Conservation (phyloP, 2,113 vertebrate species). For the Romanogobio albipinnatus region DNA sequence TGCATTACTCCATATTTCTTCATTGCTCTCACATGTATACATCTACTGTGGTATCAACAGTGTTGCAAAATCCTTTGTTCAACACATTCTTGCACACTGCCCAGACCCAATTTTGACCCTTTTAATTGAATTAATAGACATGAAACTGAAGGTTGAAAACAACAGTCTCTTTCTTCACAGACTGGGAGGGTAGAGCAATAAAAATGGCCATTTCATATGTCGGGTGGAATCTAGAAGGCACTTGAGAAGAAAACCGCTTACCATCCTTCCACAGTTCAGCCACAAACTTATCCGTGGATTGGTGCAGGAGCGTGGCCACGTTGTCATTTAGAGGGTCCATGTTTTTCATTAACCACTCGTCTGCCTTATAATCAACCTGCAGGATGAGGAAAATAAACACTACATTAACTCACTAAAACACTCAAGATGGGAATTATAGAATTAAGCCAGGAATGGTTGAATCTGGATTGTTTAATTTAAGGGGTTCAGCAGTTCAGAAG, state of each 20-base stretch:
- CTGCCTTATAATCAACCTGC: constrained; percentile 98
- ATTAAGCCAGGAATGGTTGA: neutral
- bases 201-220: neutral
- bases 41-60: neutral
- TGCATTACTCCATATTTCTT: neutral
- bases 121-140: neutral
- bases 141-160: constrained; percentile 12
- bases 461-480: constrained; percentile 3
- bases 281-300: constrained; percentile 95
- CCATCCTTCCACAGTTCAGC: constrained; percentile 98
- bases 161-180: constrained; percentile 46
- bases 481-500: neutral
- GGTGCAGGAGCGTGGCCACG: constrained; percentile 93
- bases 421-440: constrained; percentile 4
- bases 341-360: constrained; percentile 99
- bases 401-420: neutral
- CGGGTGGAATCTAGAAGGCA: neutral
- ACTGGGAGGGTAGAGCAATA: neutral
- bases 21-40: neutral
- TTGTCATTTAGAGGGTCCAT: constrained; percentile 99
- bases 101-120: neutral
- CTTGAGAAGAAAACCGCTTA: constrained; percentile 67
- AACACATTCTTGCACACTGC: neutral
- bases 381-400: neutral
- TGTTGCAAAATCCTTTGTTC: neutral